phyloP scores from a whole-genome alignment of 2,113 vertebrate species.

The Rhinichthys klamathensis region DNA sequence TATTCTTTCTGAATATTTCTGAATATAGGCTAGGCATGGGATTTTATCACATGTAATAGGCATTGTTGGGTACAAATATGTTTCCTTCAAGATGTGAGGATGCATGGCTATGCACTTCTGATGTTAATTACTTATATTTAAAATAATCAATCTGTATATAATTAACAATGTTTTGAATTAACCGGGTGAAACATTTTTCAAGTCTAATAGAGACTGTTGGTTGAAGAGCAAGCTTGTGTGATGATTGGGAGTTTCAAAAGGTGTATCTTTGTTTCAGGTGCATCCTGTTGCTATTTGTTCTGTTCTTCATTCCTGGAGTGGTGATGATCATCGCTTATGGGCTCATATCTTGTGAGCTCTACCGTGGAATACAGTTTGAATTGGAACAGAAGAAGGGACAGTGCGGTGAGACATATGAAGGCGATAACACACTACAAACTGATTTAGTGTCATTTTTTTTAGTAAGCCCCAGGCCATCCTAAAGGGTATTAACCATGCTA shows the following conservation, averaged over 20 bases:
- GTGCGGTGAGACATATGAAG: constrained; percentile 65
- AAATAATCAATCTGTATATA: background rate
- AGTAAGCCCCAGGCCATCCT: constrained; percentile 32
- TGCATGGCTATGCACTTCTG: background rate
- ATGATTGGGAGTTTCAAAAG: background rate
- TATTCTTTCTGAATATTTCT: background rate
- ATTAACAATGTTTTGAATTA: background rate
- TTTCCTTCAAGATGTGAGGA: background rate
- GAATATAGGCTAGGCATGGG: background rate
- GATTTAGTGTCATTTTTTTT: constrained; percentile 12
- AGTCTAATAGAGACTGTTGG: no score
- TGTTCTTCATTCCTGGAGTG: constrained; percentile 79
- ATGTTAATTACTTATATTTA: background rate
- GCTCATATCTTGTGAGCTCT: constrained; percentile 81
- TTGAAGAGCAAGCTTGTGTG: background rate
- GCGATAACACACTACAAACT: background rate
- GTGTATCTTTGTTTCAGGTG: constrained; percentile 65
- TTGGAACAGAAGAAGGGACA: constrained; percentile 74
- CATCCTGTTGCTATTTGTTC: constrained; percentile 73
- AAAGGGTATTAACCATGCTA: constrained; percentile 31
- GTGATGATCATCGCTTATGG: constrained; percentile 82
- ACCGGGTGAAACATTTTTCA: background rate
- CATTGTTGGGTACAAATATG: background rate
- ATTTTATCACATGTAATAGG: background rate
- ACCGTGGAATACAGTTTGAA: constrained; percentile 80